Evolutionary conservation across 2,888 invertebrate species (phyloP), one percentile per base, ranked within the genome.

Genomic region (Myopa tessellatipennis): DNA sequence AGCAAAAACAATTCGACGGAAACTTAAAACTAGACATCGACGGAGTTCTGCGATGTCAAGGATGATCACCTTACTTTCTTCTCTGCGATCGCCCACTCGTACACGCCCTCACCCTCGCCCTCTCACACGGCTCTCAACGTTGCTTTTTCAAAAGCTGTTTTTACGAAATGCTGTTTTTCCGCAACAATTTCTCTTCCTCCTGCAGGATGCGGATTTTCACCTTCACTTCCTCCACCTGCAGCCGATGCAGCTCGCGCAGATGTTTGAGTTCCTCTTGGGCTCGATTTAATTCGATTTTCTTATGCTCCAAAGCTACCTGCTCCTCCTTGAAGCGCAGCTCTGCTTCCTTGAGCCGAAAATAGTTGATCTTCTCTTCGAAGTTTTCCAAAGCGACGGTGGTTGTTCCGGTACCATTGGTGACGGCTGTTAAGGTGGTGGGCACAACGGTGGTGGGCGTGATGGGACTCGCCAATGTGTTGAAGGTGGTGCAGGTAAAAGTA

Each of bases 231-330:
- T 88, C 85, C 38, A 87, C 85, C 16, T 86, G 86, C 79, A 89
- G 76, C 0, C 85, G 85, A 82, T 89, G 86, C 76, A 89, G 82
- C 78, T 89, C 88, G 5, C 85, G 85, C 83, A 88, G 82, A 61
- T 89, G 85, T 72, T 87, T 85, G 5, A 89, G 84, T 80, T 89
- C 88, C 61, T 88, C 89, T 81, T 87, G 86, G 60, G 87, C 86
- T 78, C 87, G 86, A 61, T 82, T 84, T 40, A 89, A 78, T 80
- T 89, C 88, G 52, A 89, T 85, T 79, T 86, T 87, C 78, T 88
- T 87, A 63, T 86, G 84, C 78, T 89, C 88, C n/a, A 87, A 81
- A 36, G 85, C 80, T 73, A 89, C 79, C 77, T 89, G 87, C 72
- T 86, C 86, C 79, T 88, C 89, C 78, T 88, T 88, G 80, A 83